phyloP scores from a whole-genome alignment of 2,113 vertebrate species.

The Cercopithecus mona region DNA sequence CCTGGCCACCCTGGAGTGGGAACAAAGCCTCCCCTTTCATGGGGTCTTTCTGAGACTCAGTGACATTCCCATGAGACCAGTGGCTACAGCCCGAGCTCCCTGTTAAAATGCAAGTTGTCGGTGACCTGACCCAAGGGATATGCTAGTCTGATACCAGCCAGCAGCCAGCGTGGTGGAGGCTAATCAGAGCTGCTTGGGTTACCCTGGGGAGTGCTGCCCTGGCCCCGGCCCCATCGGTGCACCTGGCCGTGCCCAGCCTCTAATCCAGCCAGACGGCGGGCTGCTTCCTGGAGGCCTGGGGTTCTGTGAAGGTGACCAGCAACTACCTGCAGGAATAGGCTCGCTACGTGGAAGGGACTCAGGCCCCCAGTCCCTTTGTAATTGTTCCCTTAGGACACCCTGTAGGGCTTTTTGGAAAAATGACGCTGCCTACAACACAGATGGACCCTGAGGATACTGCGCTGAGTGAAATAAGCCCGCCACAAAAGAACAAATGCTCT shows the following conservation, averaged over 20 bases:
- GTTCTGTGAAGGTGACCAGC: background rate
- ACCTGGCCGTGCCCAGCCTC: background rate
- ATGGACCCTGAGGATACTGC: background rate
- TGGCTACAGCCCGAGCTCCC: background rate
- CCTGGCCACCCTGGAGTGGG: fast-evolving
- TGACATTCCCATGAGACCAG: background rate
- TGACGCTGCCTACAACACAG: background rate
- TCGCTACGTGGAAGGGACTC: background rate
- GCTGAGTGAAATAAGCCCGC: background rate
- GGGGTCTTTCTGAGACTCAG: background rate
- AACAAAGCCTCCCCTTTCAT: background rate
- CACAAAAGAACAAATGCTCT: fast-evolving
- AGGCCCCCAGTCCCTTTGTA: background rate
- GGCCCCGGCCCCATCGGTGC: fast-evolving
- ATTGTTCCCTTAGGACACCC: fast-evolving
- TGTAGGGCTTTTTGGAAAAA: background rate
- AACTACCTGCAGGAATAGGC: background rate
- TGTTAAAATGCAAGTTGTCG: background rate
- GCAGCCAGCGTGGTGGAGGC: background rate
- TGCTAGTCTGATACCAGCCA: background rate
- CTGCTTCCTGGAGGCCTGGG: background rate
- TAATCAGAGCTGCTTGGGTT: background rate
- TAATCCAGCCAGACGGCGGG: background rate
- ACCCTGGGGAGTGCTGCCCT: background rate
- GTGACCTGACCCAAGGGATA: background rate